Evolutionary conservation across 2,113 vertebrate genomes (phyloP).

Genomic region (Equus quagga): DNA sequence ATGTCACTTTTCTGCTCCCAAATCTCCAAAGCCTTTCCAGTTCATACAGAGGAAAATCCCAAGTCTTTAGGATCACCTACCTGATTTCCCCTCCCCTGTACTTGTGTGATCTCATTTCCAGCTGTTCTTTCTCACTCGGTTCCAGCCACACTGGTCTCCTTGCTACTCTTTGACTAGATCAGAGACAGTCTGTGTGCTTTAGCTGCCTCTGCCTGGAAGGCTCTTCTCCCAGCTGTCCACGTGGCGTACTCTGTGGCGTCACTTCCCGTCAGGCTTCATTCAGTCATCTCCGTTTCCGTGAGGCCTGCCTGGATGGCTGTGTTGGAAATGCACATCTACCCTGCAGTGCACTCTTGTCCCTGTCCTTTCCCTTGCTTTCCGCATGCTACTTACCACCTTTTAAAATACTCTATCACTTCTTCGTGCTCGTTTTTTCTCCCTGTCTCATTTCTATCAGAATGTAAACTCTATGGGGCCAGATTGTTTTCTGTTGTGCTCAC

Average conservation of each 20-base stretch:
- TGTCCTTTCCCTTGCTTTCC: background rate
- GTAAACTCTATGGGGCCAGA: background rate
- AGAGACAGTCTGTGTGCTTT: background rate
- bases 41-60: background rate
- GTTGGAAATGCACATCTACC: background rate
- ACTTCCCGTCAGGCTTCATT: background rate
- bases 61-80: background rate
- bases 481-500: background rate
- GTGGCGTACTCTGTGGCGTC: background rate
- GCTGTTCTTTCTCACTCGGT: background rate
- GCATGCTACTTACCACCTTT: background rate
- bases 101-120: background rate
- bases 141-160: background rate
- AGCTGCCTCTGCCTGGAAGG: background rate
- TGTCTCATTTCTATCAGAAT: background rate
- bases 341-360: background rate
- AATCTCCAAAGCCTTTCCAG: background rate
- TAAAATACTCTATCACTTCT: background rate
- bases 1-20: background rate
- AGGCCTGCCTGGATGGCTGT: background rate
- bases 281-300: background rate
- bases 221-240: background rate
- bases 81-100: background rate
- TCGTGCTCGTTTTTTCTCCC: background rate
- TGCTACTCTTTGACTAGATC: background rate